Evolutionary conservation across 2,888 invertebrate species (phyloP), one percentile per base, ranked within the genome.

Genomic region (Melikaiella ostensackeni): DNA sequence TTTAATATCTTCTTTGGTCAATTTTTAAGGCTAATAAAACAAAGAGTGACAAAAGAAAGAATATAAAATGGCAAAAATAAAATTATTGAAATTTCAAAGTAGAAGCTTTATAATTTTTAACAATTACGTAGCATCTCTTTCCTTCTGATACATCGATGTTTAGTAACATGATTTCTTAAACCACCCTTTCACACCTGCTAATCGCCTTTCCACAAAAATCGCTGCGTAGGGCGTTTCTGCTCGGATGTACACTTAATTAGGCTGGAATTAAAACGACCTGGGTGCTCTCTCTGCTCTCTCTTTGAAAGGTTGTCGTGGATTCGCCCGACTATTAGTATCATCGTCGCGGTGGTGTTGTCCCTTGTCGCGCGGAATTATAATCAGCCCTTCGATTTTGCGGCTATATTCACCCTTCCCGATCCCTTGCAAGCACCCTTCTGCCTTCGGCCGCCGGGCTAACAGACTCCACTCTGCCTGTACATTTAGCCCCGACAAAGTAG

Each of bases 241-340:
- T 77, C 59, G 4, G 62, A 79, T 59, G 64, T 75, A n/a, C 75
- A 74, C 77, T 75, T 81, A 79, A 81, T 81, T 79, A 79, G 81
- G 70, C 75, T 61, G 75, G 76, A 79, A 79, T 79, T 76, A 77
- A 75, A 63, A 75, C 16, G 30, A 33, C 38, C 30, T 27, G 24
- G 46, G n/a, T 46, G n/a, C 16, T 59, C 27, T 59, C 27, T 24
- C 55, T 55, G 66, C 4, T 42, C n/a, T 62, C 55, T 42, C 74
- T 70, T 77, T 63, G 62, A 75, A 77, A 75, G 78, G 8, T 19
- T 61, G 79, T 30, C 76, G 70, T 61, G 74, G 75, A 82, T 81
- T 83, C 82, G 79, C 77, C 66, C 82, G 82, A 80, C 84, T 84
- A 84, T 87, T 85, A 84, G 84, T 86, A 84, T 86, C 85, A 83